Conservation (phyloP, 2,888 invertebrate genomes). For the Luperina nickerlii region DNA sequence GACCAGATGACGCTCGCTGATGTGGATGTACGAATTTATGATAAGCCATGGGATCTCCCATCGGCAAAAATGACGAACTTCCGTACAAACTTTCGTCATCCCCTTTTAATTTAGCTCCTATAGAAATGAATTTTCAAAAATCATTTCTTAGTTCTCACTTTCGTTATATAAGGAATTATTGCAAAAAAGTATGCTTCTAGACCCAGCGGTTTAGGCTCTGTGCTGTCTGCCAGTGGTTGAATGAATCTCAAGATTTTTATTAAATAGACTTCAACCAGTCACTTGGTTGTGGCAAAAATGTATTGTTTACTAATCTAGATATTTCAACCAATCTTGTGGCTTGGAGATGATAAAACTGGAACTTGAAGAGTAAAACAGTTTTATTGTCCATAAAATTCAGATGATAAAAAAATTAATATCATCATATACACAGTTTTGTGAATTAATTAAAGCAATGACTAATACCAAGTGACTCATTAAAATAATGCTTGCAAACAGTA, state of each 20-base stretch:
- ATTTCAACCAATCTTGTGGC: neutral
- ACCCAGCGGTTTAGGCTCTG: neutral
- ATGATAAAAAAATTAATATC: neutral
- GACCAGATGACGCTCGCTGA: slow-evolving; percentile 93
- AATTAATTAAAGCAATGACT: neutral
- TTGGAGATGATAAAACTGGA: neutral
- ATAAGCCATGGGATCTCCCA: neutral
- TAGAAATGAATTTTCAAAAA: neutral
- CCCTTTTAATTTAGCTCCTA: neutral
- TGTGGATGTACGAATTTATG: slow-evolving; percentile 92
- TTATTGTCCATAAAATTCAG: too few species aligned
- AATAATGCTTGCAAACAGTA: neutral
- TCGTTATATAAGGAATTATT: neutral
- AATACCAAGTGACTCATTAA: neutral
- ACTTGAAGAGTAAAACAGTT: neutral
- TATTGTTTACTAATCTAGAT: neutral
- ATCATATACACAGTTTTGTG: neutral
- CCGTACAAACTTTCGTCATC: neutral
- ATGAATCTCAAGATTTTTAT: neutral
- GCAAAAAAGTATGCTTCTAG: neutral
- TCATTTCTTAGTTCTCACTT: neutral
- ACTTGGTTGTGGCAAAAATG: neutral
- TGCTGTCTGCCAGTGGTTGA: neutral
- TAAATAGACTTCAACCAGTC: neutral
- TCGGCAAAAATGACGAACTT: neutral